Evolutionary conservation across 1,140 invertebrate species (phyloP), one percentile per base, ranked within the genome.

Genomic region (Zaprionus gabonicus): DNA sequence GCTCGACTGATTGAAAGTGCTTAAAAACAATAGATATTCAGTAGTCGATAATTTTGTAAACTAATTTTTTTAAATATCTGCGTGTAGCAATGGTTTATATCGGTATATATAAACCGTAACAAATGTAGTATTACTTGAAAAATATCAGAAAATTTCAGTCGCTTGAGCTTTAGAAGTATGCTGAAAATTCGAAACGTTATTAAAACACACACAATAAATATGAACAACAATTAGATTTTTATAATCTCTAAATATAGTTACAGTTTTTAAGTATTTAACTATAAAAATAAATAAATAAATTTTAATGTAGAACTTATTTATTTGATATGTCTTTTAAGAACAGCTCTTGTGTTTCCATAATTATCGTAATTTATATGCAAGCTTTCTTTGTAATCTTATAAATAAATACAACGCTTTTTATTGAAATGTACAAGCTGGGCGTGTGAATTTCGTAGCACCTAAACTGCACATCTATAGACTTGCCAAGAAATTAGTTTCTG

Each of bases 261-360:
- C 88, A 90, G 83, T 46, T 73, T 67, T 62, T 91, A 90, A 90
- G 85, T 90, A 90, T 90, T 90, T 90, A 90, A 90, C 84, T 87
- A 84, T 84, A 87, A 84, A 84, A 87, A 88, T 87, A 88, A 90
- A 90, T 90, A 90, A 90, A 90, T 90, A 90, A 90, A 90, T 90
- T 90, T 91, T 90, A 90, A 91, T 90, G 88, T 90, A 91, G 85
- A 90, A 74, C 79, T 75, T 90, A 91, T 90, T 90, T 90, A 91
- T 90, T 90, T 82, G 59, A 82, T 85, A 90, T 82, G 79, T 90
- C 85, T 82, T 90, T 90, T 90, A 90, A 90, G 85, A 90, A 90
- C 85, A 90, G 85, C 85, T 90, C 86, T 90, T 90, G 85, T 90
- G 85, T 90, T 90, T 90, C 70, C 79, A 87, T 91, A 86, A 77